Evolutionary conservation across 2,113 vertebrate genomes (phyloP).

Genomic region (Mystacornis crossleyi): DNA sequence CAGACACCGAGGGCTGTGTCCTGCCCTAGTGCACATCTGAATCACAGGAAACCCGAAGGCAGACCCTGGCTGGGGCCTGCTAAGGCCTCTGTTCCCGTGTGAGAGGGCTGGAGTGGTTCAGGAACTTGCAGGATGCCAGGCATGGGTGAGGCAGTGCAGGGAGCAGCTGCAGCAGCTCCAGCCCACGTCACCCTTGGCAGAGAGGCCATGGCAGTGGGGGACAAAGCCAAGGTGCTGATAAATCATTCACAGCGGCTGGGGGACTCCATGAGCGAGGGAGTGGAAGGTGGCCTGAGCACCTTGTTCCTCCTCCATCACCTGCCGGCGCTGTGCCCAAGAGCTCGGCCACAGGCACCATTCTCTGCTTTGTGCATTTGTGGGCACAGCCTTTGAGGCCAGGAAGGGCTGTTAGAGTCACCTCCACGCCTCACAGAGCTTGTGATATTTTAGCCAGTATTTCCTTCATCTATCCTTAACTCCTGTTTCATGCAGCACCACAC

Average conservation of each 20-base stretch:
- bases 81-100: fast-evolving
- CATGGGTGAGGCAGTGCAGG: fast-evolving
- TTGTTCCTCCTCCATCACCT: fast-evolving
- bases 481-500: neutral
- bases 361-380: neutral
- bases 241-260: neutral
- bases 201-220: fast-evolving
- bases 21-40: neutral
- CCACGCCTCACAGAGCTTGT: neutral
- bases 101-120: neutral
- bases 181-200: neutral
- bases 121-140: fast-evolving
- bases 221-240: neutral
- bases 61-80: neutral
- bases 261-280: fast-evolving
- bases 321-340: fast-evolving
- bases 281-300: neutral
- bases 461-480: neutral
- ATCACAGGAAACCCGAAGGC: neutral
- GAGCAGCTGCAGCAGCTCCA: neutral
- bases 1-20: fast-evolving
- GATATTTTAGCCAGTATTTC: neutral
- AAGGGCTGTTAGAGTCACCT: neutral
- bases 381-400: neutral
- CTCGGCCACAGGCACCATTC: neutral